A percentile compares a stretch with the other conserved stretches of the same genome.
Evolutionary conservation across 2,888 invertebrate species (phyloP).

Genomic region (Pachycephus smyrnensis): DNA sequence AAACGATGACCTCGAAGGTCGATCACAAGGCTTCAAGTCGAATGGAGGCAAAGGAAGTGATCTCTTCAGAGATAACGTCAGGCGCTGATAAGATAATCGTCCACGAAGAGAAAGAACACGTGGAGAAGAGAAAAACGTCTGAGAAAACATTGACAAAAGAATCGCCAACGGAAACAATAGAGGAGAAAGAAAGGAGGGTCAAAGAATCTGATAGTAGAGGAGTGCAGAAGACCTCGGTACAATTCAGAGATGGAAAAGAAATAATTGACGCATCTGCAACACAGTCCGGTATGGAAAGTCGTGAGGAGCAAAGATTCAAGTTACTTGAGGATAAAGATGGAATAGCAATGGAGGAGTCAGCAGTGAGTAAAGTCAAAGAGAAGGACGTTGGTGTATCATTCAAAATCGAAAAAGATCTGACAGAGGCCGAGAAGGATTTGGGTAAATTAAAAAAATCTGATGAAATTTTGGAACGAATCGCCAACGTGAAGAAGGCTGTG

Average conservation of each 20-base stretch:
- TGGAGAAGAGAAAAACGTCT: constrained; percentile 48
- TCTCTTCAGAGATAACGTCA: constrained; percentile 51
- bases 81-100: constrained; percentile 50
- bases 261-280: constrained; percentile 52
- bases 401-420: constrained; percentile 47
- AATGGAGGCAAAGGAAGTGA: constrained; percentile 50
- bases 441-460: not conserved
- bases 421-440: constrained; percentile 23
- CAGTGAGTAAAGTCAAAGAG: constrained; percentile 39
- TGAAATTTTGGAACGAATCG: constrained; percentile 2
- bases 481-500: constrained; percentile 33
- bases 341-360: constrained; percentile 42
- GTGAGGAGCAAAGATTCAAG: constrained; percentile 39
- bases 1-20: constrained; percentile 49
- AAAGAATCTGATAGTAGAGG: constrained; percentile 45
- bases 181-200: constrained; percentile 45
- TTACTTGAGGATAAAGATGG: constrained; percentile 50
- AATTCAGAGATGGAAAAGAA: constrained; percentile 46
- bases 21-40: constrained; percentile 50
- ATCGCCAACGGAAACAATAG: constrained; percentile 46
- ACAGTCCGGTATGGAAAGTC: constrained; percentile 39
- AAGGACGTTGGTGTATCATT: constrained; percentile 49
- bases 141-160: constrained; percentile 49
- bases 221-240: constrained; percentile 49
- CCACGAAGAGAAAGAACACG: constrained; percentile 52